A percentile compares a stretch with the other conserved stretches of the same genome.
Evolutionary conservation across 2,888 invertebrate species (phyloP).

Genomic region (Caenorhabditis parvicauda): DNA sequence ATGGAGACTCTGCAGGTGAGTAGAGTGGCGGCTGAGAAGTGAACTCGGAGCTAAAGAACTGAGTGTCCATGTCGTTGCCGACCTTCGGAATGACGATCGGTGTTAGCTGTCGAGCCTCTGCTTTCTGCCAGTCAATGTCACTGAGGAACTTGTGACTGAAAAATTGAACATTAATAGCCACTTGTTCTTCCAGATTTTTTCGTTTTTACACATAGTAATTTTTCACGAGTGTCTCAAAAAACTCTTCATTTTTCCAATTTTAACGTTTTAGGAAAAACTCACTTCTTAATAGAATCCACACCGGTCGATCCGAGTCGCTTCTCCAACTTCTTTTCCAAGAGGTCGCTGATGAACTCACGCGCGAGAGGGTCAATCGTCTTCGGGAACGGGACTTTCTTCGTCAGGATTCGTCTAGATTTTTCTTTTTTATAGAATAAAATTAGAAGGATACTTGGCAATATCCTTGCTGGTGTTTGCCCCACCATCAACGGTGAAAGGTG

Average conservation of each 20-base stretch:
- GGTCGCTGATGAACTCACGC: constrained; percentile 77
- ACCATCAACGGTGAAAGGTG: constrained; percentile 93
- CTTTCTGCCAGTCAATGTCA: constrained; percentile 79
- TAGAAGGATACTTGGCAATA: constrained; percentile 73
- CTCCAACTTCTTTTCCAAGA: constrained; percentile 85
- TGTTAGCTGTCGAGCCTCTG: constrained; percentile 75
- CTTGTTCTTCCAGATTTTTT: too few relatives aligned
- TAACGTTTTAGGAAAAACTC: too few relatives aligned
- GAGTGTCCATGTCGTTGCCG: constrained; percentile 76
- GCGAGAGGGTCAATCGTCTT: constrained; percentile 74
- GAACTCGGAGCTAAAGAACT: constrained; percentile 95
- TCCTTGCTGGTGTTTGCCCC: constrained; percentile 90
- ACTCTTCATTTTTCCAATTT: too few relatives aligned
- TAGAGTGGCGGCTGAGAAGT: constrained; percentile 86
- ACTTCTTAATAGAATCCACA: constrained; percentile 80
- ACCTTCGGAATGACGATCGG: constrained; percentile 90
- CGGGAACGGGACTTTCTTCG: constrained; percentile 85
- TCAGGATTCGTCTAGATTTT: constrained; percentile 75
- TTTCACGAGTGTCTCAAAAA: too few relatives aligned
- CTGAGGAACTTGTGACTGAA: constrained; percentile 59
- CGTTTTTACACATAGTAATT: too few relatives aligned
- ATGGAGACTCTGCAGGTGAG: constrained; percentile 84
- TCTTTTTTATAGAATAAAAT: background rate
- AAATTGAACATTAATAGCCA: background rate
- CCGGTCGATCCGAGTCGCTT: constrained; percentile 84